Base-by-base conservation (phyloP, 2,797 vertebrate species). In the Cygnus olor region DNA sequence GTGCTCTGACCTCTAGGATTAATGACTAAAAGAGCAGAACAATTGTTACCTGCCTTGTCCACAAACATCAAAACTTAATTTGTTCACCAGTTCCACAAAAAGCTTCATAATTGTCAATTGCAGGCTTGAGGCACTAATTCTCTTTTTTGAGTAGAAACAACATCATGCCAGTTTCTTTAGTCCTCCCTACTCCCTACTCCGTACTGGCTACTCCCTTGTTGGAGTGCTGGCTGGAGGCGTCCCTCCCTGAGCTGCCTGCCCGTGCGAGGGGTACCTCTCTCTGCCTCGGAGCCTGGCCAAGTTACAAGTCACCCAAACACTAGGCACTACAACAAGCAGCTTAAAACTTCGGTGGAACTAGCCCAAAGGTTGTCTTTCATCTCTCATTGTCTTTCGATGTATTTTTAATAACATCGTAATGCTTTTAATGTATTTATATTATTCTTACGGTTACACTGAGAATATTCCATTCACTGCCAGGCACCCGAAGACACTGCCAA, bases 181-280 rank as follows among this genome's bases (percentile, higher is more conserved):
- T 8, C 8, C 49, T 24, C 36, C 18, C 32, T 32, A 0, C 25
- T 36, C 36, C 36, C 36, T 36, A 36, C 36, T 36, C 36, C 36
- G 36, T 36, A 1, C 3, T 65, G n/a, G 3, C 9, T n/a, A 1
- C 21, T 61, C 16, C 11, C 25, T 51, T 21, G 20, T 40, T 0
- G 0, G 14, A 9, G 34, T 19, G 22, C 32, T 40, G 57, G 22
- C 8, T 14, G 44, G 10, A 68, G 21, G 8, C 5, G 4, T 3
- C 47, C 28, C 24, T 71, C 21, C 36, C 42, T 8, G 1, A 4
- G 28, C n/a, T 13, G 8, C 8, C 5, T 24, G 25, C 40, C 40
- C 0, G 1, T 22, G 71, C 1, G 4, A 53, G 28, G 30, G 20
- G 12, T 20, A 25, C 30, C 17, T 53, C 38, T 58, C 58, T 40